phyloP scores from a whole-genome alignment of 2,113 vertebrate species.

The Corythoichthys intestinalis region DNA sequence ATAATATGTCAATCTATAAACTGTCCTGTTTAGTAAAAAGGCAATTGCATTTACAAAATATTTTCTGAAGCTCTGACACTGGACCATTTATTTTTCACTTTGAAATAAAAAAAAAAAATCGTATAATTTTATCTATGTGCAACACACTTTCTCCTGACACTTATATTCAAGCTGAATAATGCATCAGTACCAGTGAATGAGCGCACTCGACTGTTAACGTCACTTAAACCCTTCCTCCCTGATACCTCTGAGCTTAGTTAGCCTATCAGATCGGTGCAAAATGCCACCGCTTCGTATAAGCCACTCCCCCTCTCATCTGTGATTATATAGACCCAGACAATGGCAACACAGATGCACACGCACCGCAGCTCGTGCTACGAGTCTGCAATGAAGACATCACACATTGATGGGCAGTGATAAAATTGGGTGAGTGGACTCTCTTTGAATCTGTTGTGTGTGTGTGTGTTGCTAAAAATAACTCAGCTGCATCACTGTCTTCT shows the following conservation, averaged over 20 bases:
- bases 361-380: constrained; percentile 27
- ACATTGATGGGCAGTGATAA: constrained; percentile 25
- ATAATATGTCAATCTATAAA: background rate
- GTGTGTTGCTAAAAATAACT: background rate
- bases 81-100: background rate
- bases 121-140: background rate
- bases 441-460: background rate
- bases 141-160: constrained; percentile 3
- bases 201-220: constrained; percentile 23
- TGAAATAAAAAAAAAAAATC: background rate
- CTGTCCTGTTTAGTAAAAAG: background rate
- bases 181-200: constrained; percentile 56
- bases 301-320: constrained; percentile 44
- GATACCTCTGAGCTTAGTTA: constrained; percentile 9
- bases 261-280: constrained; percentile 41
- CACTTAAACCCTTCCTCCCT: constrained; percentile 17
- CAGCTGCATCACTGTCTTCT: background rate
- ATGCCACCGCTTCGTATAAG: constrained; percentile 7
- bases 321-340: constrained; percentile 50
- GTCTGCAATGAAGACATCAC: constrained; percentile 19
- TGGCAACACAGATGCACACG: constrained; percentile 36
- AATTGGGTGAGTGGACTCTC: constrained; percentile 40
- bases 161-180: constrained; percentile 61
- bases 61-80: background rate
- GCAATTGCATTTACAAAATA: background rate